Base-by-base conservation (phyloP, 2,888 invertebrate species). In the Idaea straminata region DNA sequence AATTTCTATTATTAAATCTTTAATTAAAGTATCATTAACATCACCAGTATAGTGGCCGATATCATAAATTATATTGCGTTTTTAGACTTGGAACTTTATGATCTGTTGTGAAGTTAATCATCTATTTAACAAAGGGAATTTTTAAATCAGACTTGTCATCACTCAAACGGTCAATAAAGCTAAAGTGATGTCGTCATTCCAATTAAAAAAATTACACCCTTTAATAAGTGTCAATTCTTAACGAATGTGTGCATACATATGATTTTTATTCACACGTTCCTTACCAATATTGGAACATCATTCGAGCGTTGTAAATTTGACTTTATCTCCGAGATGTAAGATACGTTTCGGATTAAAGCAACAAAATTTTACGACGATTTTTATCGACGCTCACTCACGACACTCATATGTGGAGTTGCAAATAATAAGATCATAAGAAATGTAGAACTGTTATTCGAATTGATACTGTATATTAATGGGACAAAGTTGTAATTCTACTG, bases 181-280 rank as follows among this genome's bases (percentile, higher is more conserved):
- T 86, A 87, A 86, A 89, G 85, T 76, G 87, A 89, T 92, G 91
- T 88, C 90, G 92, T 92, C 92, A 92, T 88, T 83, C 90, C 91
- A 92, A 92, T 92, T 92, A 91, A 92, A 92, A 90, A 91, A 90
- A 91, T 90, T 90, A 91, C 89, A 87, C 87, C 88, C 86, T 83
- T 91, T 92, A 91, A 91, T 91, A 92, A 91, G 92, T 92, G 92
- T 92, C 92, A 92, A 91, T 92, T 91, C 89, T 88, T 91, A 92
- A 92, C 91, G 89, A 92, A 92, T 91, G 92, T 89, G 91, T 91
- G 91, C 88, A 87, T 89, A 89, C 88, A 87, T 83, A 90, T 90
- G 91, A 92, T 92, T 92, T 91, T 91, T 89, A 91, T 89, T 91
- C 90, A 91, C 92, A 91, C 92, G 87, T 91, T 80, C 85, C 85